A percentile compares a stretch with the other conserved stretches of the same genome.
These are phyloP conservation scores for Tillus elongatus DNA, from an alignment of 2,888 invertebrate species.

Conservation along the genomic window DNA sequence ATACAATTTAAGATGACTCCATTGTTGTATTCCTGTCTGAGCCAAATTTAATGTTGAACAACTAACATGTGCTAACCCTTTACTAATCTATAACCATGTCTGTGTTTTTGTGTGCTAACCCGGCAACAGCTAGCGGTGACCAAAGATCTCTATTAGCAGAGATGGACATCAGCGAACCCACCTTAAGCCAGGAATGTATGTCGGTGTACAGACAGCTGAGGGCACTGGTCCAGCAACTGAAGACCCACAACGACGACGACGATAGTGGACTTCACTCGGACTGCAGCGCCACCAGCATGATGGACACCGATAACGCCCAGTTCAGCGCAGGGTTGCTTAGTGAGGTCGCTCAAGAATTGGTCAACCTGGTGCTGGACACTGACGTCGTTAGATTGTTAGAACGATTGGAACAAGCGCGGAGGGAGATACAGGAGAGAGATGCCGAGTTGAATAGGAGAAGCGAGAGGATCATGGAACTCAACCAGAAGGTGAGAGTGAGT, in stretches of 20 bases:
- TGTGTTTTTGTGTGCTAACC: neutral
- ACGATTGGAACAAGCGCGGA: conserved; percentile 66
- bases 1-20: no score
- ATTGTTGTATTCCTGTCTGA: no score
- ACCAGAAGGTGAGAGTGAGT: no score
- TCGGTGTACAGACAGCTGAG: conserved; percentile 66
- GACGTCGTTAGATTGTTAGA: conserved; percentile 67
- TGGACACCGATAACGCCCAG: conserved; percentile 39
- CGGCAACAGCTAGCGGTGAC: conserved; percentile 27
- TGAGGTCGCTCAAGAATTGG: conserved; percentile 68
- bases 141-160: conserved; percentile 80
- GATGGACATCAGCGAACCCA: conserved; percentile 70
- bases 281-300: conserved; percentile 56
- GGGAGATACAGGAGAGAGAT: conserved; percentile 66
- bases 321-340: conserved; percentile 41
- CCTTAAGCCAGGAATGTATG: conserved; percentile 52
- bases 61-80: neutral
- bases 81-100: conserved; percentile 1
- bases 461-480: conserved; percentile 68
- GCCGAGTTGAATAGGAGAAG: conserved; percentile 72
- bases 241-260: conserved; percentile 63
- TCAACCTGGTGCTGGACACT: conserved; percentile 61
- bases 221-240: conserved; percentile 62
- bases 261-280: conserved; percentile 60
- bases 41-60: no score